Evolutionary conservation across 2,113 vertebrate genomes (phyloP).

Genomic region (Ciconia boyciana): DNA sequence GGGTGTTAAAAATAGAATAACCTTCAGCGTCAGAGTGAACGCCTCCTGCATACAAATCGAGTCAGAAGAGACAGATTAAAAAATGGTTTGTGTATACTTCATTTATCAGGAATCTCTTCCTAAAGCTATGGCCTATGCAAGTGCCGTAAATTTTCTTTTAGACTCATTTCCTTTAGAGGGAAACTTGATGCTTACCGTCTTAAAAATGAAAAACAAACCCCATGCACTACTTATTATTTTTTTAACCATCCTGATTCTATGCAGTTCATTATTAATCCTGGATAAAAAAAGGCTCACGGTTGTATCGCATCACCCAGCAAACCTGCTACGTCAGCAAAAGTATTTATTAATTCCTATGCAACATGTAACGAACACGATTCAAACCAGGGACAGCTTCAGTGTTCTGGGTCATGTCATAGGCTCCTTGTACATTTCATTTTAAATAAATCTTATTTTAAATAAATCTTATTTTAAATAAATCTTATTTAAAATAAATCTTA

Average conservation of each 20-base stretch:
- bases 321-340: neutral
- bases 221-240: accelerated
- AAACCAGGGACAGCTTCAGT: neutral
- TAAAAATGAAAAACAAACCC: neutral
- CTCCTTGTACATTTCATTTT: too few species aligned
- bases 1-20: slow-evolving; percentile 19
- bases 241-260: neutral
- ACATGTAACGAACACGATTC: accelerated
- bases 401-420: neutral
- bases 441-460: too few species aligned
- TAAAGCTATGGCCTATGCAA: neutral
- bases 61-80: neutral
- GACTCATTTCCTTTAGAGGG: neutral
- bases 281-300: neutral
- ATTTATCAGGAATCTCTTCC: neutral
- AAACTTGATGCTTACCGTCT: neutral
- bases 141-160: neutral
- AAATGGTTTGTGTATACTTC: neutral
- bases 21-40: neutral
- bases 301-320: neutral
- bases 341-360: neutral
- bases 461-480: neutral
- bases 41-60: neutral
- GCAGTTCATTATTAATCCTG: neutral
- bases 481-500: neutral